Base-by-base conservation (phyloP, 2,888 invertebrate genomes). In the Acanthopleura granulata region DNA sequence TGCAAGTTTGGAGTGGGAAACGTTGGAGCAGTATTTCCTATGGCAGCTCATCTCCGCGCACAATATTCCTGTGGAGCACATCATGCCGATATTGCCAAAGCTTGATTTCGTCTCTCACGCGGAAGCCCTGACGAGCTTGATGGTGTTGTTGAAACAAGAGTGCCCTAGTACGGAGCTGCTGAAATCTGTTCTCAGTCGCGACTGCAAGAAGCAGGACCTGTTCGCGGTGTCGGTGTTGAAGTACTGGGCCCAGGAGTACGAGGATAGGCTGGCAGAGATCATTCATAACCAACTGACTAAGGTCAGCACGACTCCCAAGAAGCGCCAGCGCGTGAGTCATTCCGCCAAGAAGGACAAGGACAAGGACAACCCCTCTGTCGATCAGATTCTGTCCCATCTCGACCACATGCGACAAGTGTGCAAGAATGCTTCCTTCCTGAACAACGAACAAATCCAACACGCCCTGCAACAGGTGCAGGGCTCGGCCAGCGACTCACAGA, bases 1-100 rank as follows among this genome's bases (percentile, higher is more conserved):
- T 78, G 94, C 95, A 66, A 98, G 97, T 86, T 92, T 99, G 75
- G 93, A 94, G 76, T 99, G 98, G 97, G 98, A 99, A 91, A 97
- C 98, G 1, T 96, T 97, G 85, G 98, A 99, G 91, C 99, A 99
- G 91, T 95, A 96, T 89, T 98, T 97, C 90, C 93, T 99, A 70
- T 99, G 99, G 99, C 98, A 98, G 91, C 92, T 99, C 76, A 93
- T 98, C 72, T 94, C 95, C 81, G 97, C 97, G 62, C 98, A 98
- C 90, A 96, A 97, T 79, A 95, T 98, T 88, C 95, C 96, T 74
- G 93, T 97, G n/a, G 97, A 97, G 87, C 94, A 95, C 88, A 94
- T 98, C 80, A 91, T 96, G 87, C 95, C 96, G 57, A 92, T 95
- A 82, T 91, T 95, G 82, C 93, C 94, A n/a, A 95, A 96, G 81